Base-by-base conservation (phyloP, 2,113 vertebrate genomes). In the Sphyrna mokarran region DNA sequence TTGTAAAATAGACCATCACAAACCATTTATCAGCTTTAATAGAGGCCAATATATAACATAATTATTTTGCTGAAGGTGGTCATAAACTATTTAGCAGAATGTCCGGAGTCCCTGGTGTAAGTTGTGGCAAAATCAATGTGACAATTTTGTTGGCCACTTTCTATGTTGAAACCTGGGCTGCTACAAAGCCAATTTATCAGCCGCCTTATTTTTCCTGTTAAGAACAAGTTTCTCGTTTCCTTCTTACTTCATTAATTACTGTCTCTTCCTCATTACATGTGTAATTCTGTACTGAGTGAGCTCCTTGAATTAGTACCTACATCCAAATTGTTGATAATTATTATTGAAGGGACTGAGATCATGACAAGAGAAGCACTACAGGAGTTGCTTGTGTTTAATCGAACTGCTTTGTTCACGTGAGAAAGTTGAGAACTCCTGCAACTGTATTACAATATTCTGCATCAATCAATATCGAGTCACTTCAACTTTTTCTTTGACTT, bases 191-290 rank as follows among this genome's bases (percentile, higher is more conserved):
- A 93, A 93, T 93, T 37, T 93, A 33, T 93, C 33, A 37, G 66
- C 89, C n/a, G 66, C 89, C n/a, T 37, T 40, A 93, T 93, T 93
- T 93, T 93, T 93, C 89, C 58, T 93, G 89, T 22, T 93, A 37
- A 66, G 66, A 66, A 37, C 14, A 66, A 93, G 33, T 11, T 93
- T 93, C n/a, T 37, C 33, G 68, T 93, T 93, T 10, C 89, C 63
- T 14, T 66, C 18, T 37, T 63, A 18, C 89, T 93, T 93, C 61
- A 63, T 93, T 68, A 93, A 93, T 93, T 93, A 93, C 33, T 37
- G 33, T 66, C 33, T 61, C 54, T 93, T 93, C 33, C 89, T 93
- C 61, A 93, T 93, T 66, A 93, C n/a, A 93, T 37, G 58, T 66
- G 61, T 66, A 66, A 93, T 93, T 93, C 58, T 93, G 89, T 63